Base-by-base conservation (phyloP, 2,113 vertebrate species). In the Colaptes auratus region DNA sequence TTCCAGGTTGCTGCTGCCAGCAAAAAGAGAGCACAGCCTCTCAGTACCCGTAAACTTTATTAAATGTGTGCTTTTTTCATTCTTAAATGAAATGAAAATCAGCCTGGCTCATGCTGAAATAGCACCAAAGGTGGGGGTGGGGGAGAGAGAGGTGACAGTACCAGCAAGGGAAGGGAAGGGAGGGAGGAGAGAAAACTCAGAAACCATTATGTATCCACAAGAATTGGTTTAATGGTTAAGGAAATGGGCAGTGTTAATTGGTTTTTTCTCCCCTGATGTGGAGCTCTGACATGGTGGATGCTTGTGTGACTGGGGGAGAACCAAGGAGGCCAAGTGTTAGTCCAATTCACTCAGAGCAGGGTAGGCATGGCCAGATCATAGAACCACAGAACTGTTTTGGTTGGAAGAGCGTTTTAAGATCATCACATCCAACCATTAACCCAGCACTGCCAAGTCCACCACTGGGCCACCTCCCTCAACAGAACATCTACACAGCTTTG, bases 31-130 rank as follows among this genome's bases (percentile, higher is more conserved):
- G 86, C 93, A 86, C 55, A 93, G 89, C 72, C 83, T 91, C 94
- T 96, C 88, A 90, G 87, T 97, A 96, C 97, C 97, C 95, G 89
- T 97, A 97, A 97, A 96, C 92, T 97, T 97, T 97, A 97, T 97
- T 97, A 95, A 97, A 97, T 74, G 90, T 97, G 96, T 97, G 97
- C 97, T 97, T 97, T 93, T 94, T 95, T 82, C 6, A 69, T 85
- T 92, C 82, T 94, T 96, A 90, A 96, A 94, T 97, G 90, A 94
- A 97, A 94, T 97, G 95, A 82, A 94, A 97, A 81, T 93, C 50
- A 90, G 35, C 33, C 90, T 64, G n/a, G 67, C 90, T 84, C 67
- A 20, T 89, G 92, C 89, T 90, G 95, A 85, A 96, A 91, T 94
- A 96, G 96, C 97, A 97, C 96, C 96, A 82, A 74, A 63, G 80